Evolutionary conservation across 2,888 invertebrate species (phyloP).

Genomic region (Onthophagus sagittarius): DNA sequence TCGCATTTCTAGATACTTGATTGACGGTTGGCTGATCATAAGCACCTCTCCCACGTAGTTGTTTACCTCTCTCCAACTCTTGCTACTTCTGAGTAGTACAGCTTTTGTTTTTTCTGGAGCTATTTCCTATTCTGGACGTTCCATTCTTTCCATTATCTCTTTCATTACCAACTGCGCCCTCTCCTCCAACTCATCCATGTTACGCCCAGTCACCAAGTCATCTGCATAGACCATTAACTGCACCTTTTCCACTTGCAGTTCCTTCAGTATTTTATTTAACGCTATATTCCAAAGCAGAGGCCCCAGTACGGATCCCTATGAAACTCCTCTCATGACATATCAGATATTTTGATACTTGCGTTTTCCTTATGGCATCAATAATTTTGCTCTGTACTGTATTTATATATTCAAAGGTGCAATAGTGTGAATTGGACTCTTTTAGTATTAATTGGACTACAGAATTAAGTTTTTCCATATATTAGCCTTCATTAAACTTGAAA

Average conservation of each 20-base stretch:
- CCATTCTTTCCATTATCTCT: background rate
- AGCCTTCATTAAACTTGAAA: too few species aligned
- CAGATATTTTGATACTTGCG: too few species aligned
- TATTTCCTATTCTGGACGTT: too few species aligned
- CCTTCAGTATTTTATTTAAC: background rate
- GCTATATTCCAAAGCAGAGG: background rate
- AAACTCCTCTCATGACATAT: too few species aligned
- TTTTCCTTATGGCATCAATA: too few species aligned
- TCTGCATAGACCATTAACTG: background rate
- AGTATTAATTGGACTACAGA: too few species aligned
- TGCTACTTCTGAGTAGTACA: background rate
- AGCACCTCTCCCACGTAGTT: background rate
- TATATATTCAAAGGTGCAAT: too few species aligned
- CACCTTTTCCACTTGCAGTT: background rate
- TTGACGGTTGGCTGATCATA: background rate
- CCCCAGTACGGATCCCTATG: too few species aligned
- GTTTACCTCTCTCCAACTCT: background rate
- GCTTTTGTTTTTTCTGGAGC: background rate
- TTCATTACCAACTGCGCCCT: background rate
- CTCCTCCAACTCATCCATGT: background rate
- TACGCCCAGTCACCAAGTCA: background rate
- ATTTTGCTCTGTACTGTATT: too few species aligned
- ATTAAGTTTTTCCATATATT: too few species aligned
- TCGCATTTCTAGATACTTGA: background rate
- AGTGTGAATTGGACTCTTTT: too few species aligned